Evolutionary conservation across 2,113 vertebrate genomes (phyloP).

Genomic region (Ploceus nigricollis): DNA sequence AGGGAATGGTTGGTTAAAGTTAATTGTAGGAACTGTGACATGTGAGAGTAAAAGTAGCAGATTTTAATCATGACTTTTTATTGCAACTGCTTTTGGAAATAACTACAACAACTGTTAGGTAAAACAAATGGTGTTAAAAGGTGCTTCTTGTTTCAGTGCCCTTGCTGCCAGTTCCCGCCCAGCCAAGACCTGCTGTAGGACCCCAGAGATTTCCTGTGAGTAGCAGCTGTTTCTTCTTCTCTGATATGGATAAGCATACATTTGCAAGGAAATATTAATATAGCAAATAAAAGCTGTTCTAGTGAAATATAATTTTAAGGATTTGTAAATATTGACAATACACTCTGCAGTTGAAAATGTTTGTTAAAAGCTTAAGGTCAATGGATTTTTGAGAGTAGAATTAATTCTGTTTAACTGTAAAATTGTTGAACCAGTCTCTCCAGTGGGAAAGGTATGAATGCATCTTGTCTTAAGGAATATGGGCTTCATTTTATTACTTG

Average conservation of each 20-base stretch:
- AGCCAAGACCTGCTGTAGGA: slow-evolving; percentile 91
- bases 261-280: slow-evolving; percentile 79
- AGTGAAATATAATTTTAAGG: slow-evolving; percentile 78
- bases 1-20: neutral
- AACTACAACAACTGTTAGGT: neutral
- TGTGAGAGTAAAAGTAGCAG: neutral
- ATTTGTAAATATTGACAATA: slow-evolving; percentile 84
- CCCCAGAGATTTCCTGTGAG: slow-evolving; percentile 98
- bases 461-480: slow-evolving; percentile 45
- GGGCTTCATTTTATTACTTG: slow-evolving; percentile 49
- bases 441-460: slow-evolving; percentile 45
- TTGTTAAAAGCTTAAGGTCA: slow-evolving; percentile 84
- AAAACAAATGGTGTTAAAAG: slow-evolving; percentile 51
- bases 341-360: slow-evolving; percentile 80
- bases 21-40: slow-evolving; percentile 17
- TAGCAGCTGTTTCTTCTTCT: slow-evolving; percentile 80
- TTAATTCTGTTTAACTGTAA: slow-evolving; percentile 78
- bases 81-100: neutral
- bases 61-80: neutral
- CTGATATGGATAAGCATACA: slow-evolving; percentile 72
- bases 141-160: slow-evolving; percentile 86
- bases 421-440: slow-evolving; percentile 69
- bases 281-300: slow-evolving; percentile 75
- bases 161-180: slow-evolving; percentile 92
- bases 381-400: slow-evolving; percentile 75